These are phyloP conservation scores for Coleophora flavipennella DNA, from an alignment of 2,888 invertebrate genomes.

Conservation along the genomic window DNA sequence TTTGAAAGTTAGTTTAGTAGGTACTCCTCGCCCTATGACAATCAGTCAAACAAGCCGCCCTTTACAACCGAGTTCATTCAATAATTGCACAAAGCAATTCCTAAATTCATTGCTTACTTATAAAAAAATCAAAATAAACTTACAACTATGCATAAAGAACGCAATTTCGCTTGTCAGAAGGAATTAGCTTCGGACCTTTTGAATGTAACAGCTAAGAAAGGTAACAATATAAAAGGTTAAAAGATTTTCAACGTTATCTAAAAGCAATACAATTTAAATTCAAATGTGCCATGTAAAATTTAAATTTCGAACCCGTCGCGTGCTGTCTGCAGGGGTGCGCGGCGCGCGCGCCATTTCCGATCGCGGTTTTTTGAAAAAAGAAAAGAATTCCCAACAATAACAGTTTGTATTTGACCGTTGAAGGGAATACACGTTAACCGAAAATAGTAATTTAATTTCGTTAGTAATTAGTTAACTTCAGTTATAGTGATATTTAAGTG, in stretches of 20 bases:
- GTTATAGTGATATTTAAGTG: not conserved
- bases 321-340: slow-evolving; percentile 61
- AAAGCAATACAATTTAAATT: slow-evolving; percentile 14
- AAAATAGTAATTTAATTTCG: not conserved
- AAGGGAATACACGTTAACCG: slow-evolving; percentile 22
- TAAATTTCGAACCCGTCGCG: slow-evolving; percentile 35
- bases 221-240: not conserved
- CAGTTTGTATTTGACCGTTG: slow-evolving; percentile 57
- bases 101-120: not conserved
- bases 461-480: not conserved
- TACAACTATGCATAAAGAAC: not conserved
- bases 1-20: no score
- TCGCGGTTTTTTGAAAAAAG: slow-evolving; percentile 38
- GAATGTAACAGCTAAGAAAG: not conserved
- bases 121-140: not conserved
- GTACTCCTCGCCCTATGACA: not conserved
- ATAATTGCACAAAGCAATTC: slow-evolving; percentile 1
- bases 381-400: slow-evolving; percentile 28
- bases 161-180: not conserved
- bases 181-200: not conserved
- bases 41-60: slow-evolving; percentile 1
- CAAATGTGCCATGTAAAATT: slow-evolving; percentile 4
- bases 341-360: slow-evolving; percentile 53
- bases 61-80: not conserved
- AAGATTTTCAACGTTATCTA: not conserved